Base-by-base conservation (phyloP, 1,140 invertebrate genomes). In the Oryctes rhinoceros region DNA sequence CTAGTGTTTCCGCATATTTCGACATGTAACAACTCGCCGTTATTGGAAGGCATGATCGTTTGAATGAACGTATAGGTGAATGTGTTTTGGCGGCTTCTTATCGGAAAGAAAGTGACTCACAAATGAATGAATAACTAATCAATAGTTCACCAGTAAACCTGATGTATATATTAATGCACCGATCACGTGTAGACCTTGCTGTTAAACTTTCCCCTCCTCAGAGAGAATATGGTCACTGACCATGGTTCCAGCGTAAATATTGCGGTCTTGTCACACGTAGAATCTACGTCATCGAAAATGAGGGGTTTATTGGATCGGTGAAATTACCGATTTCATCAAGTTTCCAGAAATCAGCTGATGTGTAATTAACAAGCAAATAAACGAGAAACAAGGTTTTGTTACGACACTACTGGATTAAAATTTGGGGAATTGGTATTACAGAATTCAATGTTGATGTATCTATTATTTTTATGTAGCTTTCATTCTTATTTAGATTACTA, bases 31-130 rank as follows among this genome's bases (percentile, higher is more conserved):
- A 82, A 78, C 79, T 79, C 78, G 24, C 81, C 81, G 77, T 80
- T 82, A 4, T 83, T 83, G 53, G 83, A 83, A 84, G 67, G 37
- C 67, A 39, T 39, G 67, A 35, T 5, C 37, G 24, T 37, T 30
- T 39, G 24, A 39, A 74, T 39, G 67, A 74, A 74, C 13, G 67
- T 39, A 15, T 74, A 35, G 24, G 67, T 24, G 24, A 39, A 13
- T 30, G 9, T 15, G 15, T 59, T 15, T 18, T 59, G 53, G 15
- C 53, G 53, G 15, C n/a, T 59, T 59, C 7, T 59, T 59, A 59
- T 59, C 53, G 53, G 18, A 59, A 59, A 59, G n/a, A 2, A 59
- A 59, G 53, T 59, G 53, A 59, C 15, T 59, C 15, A 59, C 53
- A 59, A 59, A 59, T 59, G 53, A 59, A 59, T 59, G 15, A 3